Conservation (phyloP, 2,113 vertebrate genomes). For the cattle (Bos taurus) region DNA sequence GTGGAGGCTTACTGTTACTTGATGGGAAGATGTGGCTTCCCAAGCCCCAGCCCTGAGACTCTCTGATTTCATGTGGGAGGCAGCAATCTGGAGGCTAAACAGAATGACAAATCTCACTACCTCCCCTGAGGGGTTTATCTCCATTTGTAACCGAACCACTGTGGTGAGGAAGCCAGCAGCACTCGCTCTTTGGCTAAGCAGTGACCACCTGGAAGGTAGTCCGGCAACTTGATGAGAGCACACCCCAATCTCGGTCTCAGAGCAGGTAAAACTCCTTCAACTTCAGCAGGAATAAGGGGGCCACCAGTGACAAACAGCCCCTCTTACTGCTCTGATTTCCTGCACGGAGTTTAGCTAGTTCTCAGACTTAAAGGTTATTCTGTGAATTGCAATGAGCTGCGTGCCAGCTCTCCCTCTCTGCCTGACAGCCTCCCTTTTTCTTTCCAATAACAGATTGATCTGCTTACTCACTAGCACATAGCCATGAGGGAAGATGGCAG, state of each 20-base stretch:
- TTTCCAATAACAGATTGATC: slow-evolving; percentile 57
- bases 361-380: slow-evolving; percentile 57
- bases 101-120: not conserved
- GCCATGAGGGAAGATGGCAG: not conserved
- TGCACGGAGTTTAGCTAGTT: not conserved
- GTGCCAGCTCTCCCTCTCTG: slow-evolving; percentile 8
- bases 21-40: not conserved
- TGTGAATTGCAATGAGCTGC: slow-evolving; percentile 55
- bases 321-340: not conserved
- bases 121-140: not conserved
- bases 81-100: slow-evolving; percentile 23
- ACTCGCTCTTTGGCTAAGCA: not conserved
- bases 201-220: not conserved
- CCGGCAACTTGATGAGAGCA: not conserved
- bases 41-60: slow-evolving; percentile 2
- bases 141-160: slow-evolving; percentile 9
- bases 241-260: not conserved
- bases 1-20: not conserved
- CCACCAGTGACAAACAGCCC: not conserved
- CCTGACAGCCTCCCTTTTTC: slow-evolving; percentile 43
- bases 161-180: not conserved
- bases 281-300: not conserved
- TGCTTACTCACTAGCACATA: slow-evolving; percentile 52
- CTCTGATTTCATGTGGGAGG: slow-evolving; percentile 16
- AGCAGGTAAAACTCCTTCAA: not conserved